A percentile compares a stretch with the other conserved stretches of the same genome.
Evolutionary conservation across 2,888 invertebrate species (phyloP).

Genomic region (Eupithecia vulgata): DNA sequence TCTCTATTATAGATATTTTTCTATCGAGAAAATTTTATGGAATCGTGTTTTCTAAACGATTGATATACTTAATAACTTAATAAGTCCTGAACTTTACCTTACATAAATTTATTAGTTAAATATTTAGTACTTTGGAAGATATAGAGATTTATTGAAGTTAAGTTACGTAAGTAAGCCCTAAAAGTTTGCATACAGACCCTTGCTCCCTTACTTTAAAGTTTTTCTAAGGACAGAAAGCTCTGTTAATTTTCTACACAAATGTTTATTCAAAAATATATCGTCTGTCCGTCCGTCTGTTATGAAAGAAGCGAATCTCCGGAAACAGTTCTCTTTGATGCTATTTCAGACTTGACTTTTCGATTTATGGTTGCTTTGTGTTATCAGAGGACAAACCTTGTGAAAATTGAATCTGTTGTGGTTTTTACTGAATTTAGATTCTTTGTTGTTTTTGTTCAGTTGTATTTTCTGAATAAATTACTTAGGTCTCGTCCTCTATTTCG

Average conservation of each 20-base stretch:
- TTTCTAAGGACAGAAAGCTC: too few relatives aligned
- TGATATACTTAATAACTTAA: too few relatives aligned
- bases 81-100: too few relatives aligned
- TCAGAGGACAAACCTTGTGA: neutral
- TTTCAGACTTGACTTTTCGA: conserved; percentile 21
- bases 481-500: neutral
- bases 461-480: neutral
- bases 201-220: too few relatives aligned
- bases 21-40: too few relatives aligned
- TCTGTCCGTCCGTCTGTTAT: conserved; percentile 10
- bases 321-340: conserved; percentile 25
- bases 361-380: conserved; percentile 7
- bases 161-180: too few relatives aligned
- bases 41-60: too few relatives aligned
- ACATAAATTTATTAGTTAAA: too few relatives aligned
- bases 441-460: neutral
- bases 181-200: too few relatives aligned
- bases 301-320: conserved; percentile 21
- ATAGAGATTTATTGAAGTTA: too few relatives aligned
- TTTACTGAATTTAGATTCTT: conserved; percentile 9
- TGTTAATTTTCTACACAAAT: neutral
- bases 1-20: too few relatives aligned
- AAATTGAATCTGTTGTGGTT: neutral
- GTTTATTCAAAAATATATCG: conserved; percentile 10
- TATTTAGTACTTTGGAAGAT: too few relatives aligned